phyloP scores from a whole-genome alignment of 2,888 invertebrate genomes.

The Tryphoninae sp. region DNA sequence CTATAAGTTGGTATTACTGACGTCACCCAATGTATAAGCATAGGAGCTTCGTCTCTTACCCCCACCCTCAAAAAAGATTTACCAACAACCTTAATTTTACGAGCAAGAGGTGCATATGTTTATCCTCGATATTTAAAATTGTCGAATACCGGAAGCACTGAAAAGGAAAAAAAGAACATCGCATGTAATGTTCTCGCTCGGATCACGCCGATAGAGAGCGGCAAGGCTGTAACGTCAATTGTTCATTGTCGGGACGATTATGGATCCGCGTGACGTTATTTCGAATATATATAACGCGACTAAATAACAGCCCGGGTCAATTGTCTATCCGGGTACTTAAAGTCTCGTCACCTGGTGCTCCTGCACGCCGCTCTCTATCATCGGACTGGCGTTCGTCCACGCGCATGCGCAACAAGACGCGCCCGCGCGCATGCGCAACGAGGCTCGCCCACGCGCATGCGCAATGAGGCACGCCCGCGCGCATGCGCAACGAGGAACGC shows the following conservation, averaged over 20 bases:
- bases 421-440: no score
- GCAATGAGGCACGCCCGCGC: not conserved
- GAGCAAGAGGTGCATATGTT: no score
- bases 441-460: no score
- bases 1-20: no score
- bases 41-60: no score
- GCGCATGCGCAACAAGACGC: not conserved
- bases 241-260: slow-evolving; percentile 44
- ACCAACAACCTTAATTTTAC: no score
- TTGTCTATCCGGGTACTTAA: slow-evolving; percentile 55
- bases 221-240: slow-evolving; percentile 28
- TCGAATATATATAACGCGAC: not conserved
- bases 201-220: slow-evolving; percentile 2
- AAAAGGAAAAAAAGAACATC: not conserved
- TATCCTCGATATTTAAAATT: no score
- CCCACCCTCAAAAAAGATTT: no score
- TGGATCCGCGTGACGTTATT: slow-evolving; percentile 51
- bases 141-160: not conserved
- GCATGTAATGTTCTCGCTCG: not conserved
- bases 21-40: no score
- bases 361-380: slow-evolving; percentile 13
- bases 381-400: not conserved
- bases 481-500: no score
- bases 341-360: slow-evolving; percentile 56
- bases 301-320: slow-evolving; percentile 56